These are phyloP conservation scores for Oscheius sp. DNA, from an alignment of 2,888 invertebrate species.

Conservation along the genomic window DNA sequence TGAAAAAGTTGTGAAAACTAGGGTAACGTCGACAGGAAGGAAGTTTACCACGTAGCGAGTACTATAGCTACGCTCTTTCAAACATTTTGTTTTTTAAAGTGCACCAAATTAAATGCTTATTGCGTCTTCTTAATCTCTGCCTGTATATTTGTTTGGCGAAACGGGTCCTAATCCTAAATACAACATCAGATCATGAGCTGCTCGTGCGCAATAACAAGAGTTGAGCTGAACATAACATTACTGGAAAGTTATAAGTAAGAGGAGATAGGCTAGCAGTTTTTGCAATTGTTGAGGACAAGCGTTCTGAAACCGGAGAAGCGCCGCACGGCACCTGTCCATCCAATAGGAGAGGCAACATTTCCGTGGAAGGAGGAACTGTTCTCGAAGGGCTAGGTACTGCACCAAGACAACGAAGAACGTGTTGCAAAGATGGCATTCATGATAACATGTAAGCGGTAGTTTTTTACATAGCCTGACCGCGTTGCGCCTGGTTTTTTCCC, in stretches of 20 bases:
- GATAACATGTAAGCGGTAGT: slow-evolving; percentile 26
- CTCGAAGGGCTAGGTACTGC: not conserved
- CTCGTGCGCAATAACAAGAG: not conserved
- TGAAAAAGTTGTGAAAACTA: slow-evolving; percentile 12
- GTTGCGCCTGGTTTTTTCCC: slow-evolving; percentile 30
- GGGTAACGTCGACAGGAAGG: not conserved
- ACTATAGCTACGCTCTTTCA: no score
- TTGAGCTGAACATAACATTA: not conserved
- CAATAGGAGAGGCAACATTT: slow-evolving; percentile 16
- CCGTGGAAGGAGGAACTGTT: not conserved
- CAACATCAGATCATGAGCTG: slow-evolving; percentile 1
- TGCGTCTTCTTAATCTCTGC: not conserved
- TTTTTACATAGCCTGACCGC: slow-evolving; percentile 31
- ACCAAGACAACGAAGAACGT: not conserved
- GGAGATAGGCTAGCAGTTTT: slow-evolving; percentile 24
- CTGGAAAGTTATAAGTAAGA: slow-evolving; percentile 11
- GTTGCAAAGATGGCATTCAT: slow-evolving; percentile 31
- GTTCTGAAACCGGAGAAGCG: slow-evolving; percentile 34
- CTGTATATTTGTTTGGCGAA: no score
- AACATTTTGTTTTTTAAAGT: no score
- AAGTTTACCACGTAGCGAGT: no score
- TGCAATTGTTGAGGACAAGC: slow-evolving; percentile 29
- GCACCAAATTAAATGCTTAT: not conserved
- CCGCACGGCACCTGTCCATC: slow-evolving; percentile 32
- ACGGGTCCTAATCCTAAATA: not conserved